A percentile compares a stretch with the other conserved stretches of the same genome.
Evolutionary conservation across 2,797 vertebrate genomes (phyloP).

Genomic region (Erithacus rubecula): DNA sequence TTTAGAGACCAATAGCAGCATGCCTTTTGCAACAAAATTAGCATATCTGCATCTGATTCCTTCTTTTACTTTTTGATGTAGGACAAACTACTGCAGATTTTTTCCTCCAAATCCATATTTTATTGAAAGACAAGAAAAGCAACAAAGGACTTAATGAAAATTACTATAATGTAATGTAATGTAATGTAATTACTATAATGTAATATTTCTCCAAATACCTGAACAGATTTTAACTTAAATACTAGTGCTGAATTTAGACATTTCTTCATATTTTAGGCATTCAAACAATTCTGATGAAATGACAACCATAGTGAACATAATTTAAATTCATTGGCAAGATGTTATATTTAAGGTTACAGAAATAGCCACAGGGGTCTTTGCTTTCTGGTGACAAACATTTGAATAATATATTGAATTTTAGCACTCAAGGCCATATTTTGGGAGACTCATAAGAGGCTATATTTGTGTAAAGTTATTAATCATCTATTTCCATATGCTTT

Average conservation of each 20-base stretch:
- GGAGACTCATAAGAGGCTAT: not conserved
- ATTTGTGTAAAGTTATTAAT: not conserved
- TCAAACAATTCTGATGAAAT: not conserved
- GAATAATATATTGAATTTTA: not conserved
- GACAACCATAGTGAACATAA: not conserved
- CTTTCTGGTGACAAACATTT: not conserved
- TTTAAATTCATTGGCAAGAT: constrained; percentile 13
- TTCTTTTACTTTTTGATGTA: not conserved
- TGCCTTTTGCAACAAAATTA: not conserved
- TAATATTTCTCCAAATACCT: constrained; percentile 6
- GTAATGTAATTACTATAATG: not conserved
- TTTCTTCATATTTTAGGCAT: not conserved
- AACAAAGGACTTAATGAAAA: not conserved
- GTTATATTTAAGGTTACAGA: not conserved
- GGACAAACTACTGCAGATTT: not conserved
- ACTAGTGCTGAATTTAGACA: not conserved
- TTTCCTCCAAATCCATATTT: not conserved
- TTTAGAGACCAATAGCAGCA: not conserved
- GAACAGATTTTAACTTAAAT: constrained; percentile 7
- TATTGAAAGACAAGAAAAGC: not conserved
- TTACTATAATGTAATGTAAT: not conserved
- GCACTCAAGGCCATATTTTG: not conserved
- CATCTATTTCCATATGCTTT: not conserved
- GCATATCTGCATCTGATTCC: not conserved
- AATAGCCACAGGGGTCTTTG: not conserved